phyloP scores from a whole-genome alignment of 2,797 vertebrate species.

The Vireo griseus region DNA sequence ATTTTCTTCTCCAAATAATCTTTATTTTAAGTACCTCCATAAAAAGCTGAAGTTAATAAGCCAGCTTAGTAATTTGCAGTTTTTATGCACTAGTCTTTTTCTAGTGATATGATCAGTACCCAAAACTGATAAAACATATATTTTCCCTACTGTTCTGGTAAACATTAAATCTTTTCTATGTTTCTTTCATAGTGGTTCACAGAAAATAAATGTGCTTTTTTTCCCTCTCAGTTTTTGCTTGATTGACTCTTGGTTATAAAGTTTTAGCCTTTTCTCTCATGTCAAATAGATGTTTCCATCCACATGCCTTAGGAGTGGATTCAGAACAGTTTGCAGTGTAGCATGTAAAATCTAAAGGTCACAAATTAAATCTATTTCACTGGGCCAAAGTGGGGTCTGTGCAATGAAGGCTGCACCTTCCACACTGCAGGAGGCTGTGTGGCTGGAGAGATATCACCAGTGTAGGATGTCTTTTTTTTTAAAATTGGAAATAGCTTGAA shows the following conservation, averaged over 20 bases:
- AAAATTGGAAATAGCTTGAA: neutral
- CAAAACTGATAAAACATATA: neutral
- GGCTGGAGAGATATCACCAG: neutral
- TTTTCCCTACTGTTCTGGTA: neutral
- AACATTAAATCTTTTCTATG: neutral
- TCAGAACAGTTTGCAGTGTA: neutral
- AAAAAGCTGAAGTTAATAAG: neutral
- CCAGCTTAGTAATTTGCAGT: neutral
- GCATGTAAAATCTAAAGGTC: neutral
- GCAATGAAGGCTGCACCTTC: neutral
- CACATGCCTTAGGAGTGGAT: neutral
- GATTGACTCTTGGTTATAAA: neutral
- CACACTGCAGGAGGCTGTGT: neutral
- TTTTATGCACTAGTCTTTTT: neutral
- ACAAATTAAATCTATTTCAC: neutral
- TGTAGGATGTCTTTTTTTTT: neutral
- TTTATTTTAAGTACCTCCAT: neutral
- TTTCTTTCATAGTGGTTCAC: neutral
- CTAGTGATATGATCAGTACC: neutral
- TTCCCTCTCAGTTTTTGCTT: neutral
- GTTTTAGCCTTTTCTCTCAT: neutral
- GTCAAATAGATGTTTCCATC: neutral
- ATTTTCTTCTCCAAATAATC: neutral
- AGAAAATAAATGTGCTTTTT: neutral
- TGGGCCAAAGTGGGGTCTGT: fast-evolving